Evolutionary conservation across 2,113 vertebrate species (phyloP).

Genomic region (Isurus oxyrinchus): DNA sequence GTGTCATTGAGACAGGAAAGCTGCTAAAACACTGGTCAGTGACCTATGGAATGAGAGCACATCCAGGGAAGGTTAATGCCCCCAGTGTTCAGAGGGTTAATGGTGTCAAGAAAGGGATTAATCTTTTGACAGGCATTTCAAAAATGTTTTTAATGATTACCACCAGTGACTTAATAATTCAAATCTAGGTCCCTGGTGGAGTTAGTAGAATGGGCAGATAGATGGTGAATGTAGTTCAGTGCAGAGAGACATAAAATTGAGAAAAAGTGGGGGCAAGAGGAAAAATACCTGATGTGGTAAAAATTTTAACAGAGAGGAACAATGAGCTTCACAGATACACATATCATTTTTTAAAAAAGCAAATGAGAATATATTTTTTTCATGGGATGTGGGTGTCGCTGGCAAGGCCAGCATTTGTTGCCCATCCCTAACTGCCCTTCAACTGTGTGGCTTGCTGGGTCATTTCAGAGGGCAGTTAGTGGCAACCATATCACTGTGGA

Average conservation of each 20-base stretch:
- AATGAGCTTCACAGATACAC: neutral
- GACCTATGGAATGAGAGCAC: neutral
- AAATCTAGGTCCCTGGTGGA: neutral
- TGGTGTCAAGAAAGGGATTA: neutral
- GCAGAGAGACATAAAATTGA: neutral
- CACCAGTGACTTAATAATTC: neutral
- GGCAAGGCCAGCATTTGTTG: too few species aligned
- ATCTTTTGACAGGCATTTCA: neutral
- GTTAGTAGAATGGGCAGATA: neutral
- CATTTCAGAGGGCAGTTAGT: too few species aligned
- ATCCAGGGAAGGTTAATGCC: neutral
- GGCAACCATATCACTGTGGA: too few species aligned
- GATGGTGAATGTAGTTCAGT: neutral
- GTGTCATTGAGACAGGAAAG: neutral
- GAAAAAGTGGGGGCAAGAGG: neutral
- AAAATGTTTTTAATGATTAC: neutral
- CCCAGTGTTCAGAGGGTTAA: neutral
- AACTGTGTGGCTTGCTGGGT: too few species aligned
- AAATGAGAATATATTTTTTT: too few species aligned
- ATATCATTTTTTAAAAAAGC: too few species aligned
- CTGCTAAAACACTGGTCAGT: too few species aligned
- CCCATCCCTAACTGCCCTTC: too few species aligned
- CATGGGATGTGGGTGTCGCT: too few species aligned
- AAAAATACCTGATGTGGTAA: neutral
- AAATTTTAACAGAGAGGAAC: neutral